These are phyloP conservation scores for Calephelis virginiensis DNA, from an alignment of 1,140 invertebrate genomes.

Conservation along the genomic window DNA sequence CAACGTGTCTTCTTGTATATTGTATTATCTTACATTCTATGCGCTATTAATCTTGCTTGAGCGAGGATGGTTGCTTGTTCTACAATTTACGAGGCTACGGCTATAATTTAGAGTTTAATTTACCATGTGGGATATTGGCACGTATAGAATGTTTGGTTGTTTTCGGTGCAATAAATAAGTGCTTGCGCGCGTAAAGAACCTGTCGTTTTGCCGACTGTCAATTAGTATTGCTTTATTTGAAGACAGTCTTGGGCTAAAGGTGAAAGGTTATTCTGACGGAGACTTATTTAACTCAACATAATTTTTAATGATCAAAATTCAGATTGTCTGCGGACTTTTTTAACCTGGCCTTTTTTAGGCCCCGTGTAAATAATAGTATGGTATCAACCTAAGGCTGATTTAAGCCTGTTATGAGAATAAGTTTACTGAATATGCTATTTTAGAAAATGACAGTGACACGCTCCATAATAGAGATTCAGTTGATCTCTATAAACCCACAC, in stretches of 20 bases:
- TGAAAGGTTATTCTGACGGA: slow-evolving; percentile 18
- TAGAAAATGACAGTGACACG: too few relatives aligned
- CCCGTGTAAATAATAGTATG: too few relatives aligned
- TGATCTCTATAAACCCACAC: not conserved
- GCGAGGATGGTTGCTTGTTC: slow-evolving; percentile 34
- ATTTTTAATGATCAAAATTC: too few relatives aligned
- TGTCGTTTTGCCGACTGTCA: slow-evolving; percentile 47
- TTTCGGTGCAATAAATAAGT: slow-evolving; percentile 73
- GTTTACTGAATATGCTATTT: too few relatives aligned
- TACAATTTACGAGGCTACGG: slow-evolving; percentile 39
- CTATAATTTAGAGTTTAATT: slow-evolving; percentile 36
- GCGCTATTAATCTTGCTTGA: slow-evolving; percentile 72
- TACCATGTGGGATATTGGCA: slow-evolving; percentile 20
- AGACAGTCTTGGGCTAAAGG: slow-evolving; percentile 39
- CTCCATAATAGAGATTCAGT: not conserved
- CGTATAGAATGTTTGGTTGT: slow-evolving; percentile 51
- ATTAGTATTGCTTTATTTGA: slow-evolving; percentile 52
- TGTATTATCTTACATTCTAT: slow-evolving; percentile 77
- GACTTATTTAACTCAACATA: not conserved
- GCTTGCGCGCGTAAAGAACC: slow-evolving; percentile 68
- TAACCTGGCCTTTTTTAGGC: too few relatives aligned
- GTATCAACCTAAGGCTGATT: too few relatives aligned
- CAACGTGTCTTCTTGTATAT: slow-evolving; percentile 77
- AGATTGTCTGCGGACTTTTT: too few relatives aligned
- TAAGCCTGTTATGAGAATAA: too few relatives aligned